A percentile compares a stretch with the other conserved stretches of the same genome.
Conservation (phyloP, 2,797 vertebrate genomes). For the Gymnodraco acuticeps region DNA sequence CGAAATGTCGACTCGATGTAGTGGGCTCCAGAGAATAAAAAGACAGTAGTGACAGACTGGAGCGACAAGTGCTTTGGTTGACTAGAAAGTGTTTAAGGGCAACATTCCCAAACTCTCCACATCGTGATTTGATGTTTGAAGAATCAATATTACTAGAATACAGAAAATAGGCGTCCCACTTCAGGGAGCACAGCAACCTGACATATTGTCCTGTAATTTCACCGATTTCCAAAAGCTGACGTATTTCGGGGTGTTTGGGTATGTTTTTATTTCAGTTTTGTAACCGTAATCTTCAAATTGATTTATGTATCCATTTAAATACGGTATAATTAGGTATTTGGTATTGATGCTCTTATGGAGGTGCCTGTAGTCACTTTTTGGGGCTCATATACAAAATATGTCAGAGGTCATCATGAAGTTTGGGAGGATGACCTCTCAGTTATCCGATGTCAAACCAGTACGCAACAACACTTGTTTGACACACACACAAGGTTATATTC, state of each 20-base stretch:
- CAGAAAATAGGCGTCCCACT: background rate
- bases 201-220: background rate
- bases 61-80: constrained; percentile 73
- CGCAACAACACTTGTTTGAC: background rate
- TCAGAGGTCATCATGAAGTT: background rate
- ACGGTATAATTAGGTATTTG: background rate
- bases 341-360: background rate
- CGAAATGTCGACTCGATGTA: constrained; percentile 63
- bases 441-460: background rate
- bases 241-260: background rate
- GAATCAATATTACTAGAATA: background rate
- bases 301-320: too few species aligned
- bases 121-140: constrained; percentile 14
- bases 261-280: background rate
- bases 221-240: constrained; percentile 1
- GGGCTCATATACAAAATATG: background rate
- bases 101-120: constrained; percentile 49
- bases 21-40: constrained; percentile 57
- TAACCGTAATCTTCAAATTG: background rate
- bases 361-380: background rate
- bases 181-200: background rate
- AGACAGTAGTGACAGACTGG: constrained; percentile 52
- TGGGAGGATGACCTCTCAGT: background rate
- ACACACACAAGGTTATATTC: background rate
- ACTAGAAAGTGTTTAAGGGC: constrained; percentile 42